Base-by-base conservation (phyloP, 2,888 invertebrate genomes). In the Acanthosepion lycidas region DNA sequence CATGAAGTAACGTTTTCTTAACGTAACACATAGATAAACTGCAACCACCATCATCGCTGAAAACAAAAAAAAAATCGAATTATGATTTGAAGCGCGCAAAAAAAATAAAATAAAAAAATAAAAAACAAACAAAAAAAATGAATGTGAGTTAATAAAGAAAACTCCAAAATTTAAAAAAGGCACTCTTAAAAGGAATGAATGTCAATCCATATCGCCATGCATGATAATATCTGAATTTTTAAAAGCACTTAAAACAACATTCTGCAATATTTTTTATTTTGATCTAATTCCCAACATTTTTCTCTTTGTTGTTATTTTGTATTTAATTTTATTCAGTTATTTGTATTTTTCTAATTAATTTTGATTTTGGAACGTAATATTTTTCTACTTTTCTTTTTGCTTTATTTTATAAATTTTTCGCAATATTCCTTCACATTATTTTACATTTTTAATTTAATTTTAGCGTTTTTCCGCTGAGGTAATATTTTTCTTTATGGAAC, bases 301-400 rank as follows among this genome's bases (percentile, higher is more conserved):
- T 78, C 5, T 78, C 9, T n/a, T 6, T 78, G n/a, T n/a, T 78
- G n/a, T 33, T 15, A 5, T 28, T 78, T 78, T 12, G 15, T 33
- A n/a, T 12, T 33, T 78, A 0, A 33, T 33, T n/a, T 33, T 33
- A 15, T n/a, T 78, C n/a, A 4, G 8, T 33, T 78, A n/a, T 78
- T 78, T 78, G 78, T 78, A 78, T 78, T 78, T 78, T 78, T 78
- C n/a, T 78, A 78, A 78, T 78, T 78, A 78, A 78, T 78, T n/a
- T 78, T 78, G 18, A 33, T 12, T 78, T 78, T 78, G 0, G 23
- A 6, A 59, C 20, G 20, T 55, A 20, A 59, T 59, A 23, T 59
- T 59, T 59, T 59, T 59, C 12, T 6, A n/a, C n/a, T 78, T 78
- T 33, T 15, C 12, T n/a, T 78, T 64, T 33, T 33, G n/a, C 18